Evolutionary conservation across 2,797 vertebrate species (phyloP).

Genomic region (Protosalanx chinensis): DNA sequence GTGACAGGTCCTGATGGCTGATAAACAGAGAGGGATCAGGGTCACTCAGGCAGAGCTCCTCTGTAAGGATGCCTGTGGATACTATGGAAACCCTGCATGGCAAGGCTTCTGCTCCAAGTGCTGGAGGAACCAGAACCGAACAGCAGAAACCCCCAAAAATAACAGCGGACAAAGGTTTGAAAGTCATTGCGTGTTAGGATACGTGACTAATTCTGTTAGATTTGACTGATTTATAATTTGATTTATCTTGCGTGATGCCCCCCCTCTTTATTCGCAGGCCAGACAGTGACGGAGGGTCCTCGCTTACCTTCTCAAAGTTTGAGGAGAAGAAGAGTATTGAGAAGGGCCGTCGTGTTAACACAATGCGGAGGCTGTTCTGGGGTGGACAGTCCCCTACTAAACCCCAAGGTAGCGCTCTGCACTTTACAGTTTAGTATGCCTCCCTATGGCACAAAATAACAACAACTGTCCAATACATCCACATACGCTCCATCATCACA

Average conservation of each 20-base stretch:
- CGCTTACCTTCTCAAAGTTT: slow-evolving; percentile 71
- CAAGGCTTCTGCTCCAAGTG: slow-evolving; percentile 83
- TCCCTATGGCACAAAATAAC: neutral
- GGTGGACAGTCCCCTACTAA: slow-evolving; percentile 65
- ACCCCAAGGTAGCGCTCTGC: slow-evolving; percentile 53
- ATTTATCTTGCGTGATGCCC: neutral
- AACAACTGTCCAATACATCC: neutral
- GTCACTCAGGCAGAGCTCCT: slow-evolving; percentile 75
- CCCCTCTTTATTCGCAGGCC: slow-evolving; percentile 37
- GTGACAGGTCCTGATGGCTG: slow-evolving; percentile 57
- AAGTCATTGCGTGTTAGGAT: too few relatives aligned
- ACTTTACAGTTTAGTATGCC: neutral
- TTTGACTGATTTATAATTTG: neutral
- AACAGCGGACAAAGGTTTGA: slow-evolving; percentile 56
- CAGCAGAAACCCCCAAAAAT: slow-evolving; percentile 44
- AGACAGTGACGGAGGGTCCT: slow-evolving; percentile 46
- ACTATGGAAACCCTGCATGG: slow-evolving; percentile 71
- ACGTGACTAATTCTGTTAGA: neutral
- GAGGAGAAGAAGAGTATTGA: slow-evolving; percentile 74
- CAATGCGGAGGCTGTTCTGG: slow-evolving; percentile 70
- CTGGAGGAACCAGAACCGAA: slow-evolving; percentile 71
- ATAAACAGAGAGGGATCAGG: slow-evolving; percentile 70
- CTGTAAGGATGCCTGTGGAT: slow-evolving; percentile 78
- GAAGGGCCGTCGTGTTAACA: slow-evolving; percentile 67
- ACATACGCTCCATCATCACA: neutral